phyloP scores from a whole-genome alignment of 2,888 invertebrate genomes.

The Pollenia angustigena region DNA sequence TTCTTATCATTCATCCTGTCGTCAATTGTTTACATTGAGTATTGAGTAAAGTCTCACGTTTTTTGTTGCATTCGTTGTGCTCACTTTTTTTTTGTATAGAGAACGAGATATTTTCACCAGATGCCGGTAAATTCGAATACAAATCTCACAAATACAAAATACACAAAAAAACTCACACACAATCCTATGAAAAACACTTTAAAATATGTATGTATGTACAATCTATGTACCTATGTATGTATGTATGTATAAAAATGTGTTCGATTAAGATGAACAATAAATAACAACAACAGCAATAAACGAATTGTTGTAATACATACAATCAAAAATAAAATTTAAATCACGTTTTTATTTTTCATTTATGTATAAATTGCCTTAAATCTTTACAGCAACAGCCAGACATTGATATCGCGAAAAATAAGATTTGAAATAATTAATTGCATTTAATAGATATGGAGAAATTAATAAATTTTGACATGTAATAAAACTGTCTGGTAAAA shows the following conservation, averaged over 20 bases:
- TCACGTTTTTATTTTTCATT: slow-evolving; percentile 7
- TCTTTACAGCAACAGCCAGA: too few species aligned
- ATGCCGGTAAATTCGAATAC: slow-evolving; percentile 29
- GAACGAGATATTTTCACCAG: slow-evolving; percentile 15
- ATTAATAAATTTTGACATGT: background rate
- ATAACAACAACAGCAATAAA: background rate
- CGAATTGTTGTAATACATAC: background rate
- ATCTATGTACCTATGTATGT: too few species aligned
- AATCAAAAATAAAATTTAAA: slow-evolving; percentile 13
- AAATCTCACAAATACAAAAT: slow-evolving; percentile 39
- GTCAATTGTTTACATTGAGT: slow-evolving; percentile 47
- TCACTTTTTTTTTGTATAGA: background rate
- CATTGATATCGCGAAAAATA: background rate
- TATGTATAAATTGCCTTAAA: too few species aligned
- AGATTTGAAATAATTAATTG: background rate
- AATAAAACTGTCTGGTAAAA: background rate
- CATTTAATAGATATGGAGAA: too few species aligned
- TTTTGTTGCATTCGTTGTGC: background rate
- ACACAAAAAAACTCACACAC: slow-evolving; percentile 6
- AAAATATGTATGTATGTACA: background rate
- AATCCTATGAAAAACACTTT: background rate
- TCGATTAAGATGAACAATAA: background rate
- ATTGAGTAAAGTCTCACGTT: background rate
- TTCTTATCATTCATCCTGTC: slow-evolving; percentile 25
- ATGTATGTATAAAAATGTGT: background rate